These are phyloP conservation scores for Drosophila rufa DNA, from an alignment of 1,140 invertebrate species.

Conservation along the genomic window DNA sequence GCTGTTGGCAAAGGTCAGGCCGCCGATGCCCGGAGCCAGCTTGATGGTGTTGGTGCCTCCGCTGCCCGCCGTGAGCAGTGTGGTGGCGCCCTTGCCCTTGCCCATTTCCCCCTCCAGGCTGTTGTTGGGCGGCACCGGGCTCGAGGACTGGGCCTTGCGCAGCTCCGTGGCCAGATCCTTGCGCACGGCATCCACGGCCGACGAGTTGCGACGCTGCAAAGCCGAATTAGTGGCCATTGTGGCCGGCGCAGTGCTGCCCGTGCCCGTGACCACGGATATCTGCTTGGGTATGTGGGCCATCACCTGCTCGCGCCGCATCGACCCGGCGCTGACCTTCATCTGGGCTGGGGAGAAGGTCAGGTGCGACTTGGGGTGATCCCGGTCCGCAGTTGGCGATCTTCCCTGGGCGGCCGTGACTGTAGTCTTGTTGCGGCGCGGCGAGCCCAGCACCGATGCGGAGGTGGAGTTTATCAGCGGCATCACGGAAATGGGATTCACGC, in stretches of 20 bases:
- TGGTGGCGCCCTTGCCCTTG: conserved; percentile 30
- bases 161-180: conserved; percentile 75
- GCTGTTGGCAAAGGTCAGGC: conserved; percentile 83
- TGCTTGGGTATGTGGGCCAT: conserved; percentile 87
- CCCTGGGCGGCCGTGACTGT: conserved; percentile 28
- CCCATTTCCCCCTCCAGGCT: conserved; percentile 43
- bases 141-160: conserved; percentile 57
- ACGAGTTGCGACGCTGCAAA: conserved; percentile 67
- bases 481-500: conserved; percentile 92
- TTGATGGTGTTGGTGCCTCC: conserved; percentile 75
- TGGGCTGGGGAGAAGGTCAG: conserved; percentile 88
- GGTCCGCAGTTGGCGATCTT: conserved; percentile 59
- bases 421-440: conserved; percentile 57
- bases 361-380: conserved; percentile 87
- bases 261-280: conserved; percentile 75
- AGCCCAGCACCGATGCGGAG: conserved; percentile 37
- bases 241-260: conserved; percentile 54
- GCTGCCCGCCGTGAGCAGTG: conserved; percentile 37
- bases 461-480: conserved; percentile 86
- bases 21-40: conserved; percentile 82
- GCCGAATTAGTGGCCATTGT: conserved; percentile 75
- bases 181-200: conserved; percentile 75
- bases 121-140: conserved; percentile 17
- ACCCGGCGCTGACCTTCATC: conserved; percentile 86
- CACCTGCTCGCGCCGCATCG: conserved; percentile 75